Evolutionary conservation across 2,888 invertebrate species (phyloP), one percentile per base, ranked within the genome.

Genomic region (Noctua fimbriata): DNA sequence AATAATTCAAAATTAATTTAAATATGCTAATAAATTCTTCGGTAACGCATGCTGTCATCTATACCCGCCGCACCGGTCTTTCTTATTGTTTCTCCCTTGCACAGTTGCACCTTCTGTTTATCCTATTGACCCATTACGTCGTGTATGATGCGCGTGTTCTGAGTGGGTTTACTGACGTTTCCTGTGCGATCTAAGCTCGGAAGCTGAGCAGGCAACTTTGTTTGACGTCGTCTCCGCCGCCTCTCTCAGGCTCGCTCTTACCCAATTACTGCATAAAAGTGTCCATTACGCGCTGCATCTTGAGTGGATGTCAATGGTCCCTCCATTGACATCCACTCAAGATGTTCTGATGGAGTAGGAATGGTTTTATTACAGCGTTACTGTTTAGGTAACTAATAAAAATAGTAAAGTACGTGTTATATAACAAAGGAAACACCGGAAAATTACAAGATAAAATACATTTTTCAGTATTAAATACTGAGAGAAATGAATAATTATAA

Each of bases 241-340:
- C 41, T 32, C 44, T 47, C 32, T 18, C 78, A 76, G 63, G 74
- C 58, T 66, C 58, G 55, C 87, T 73, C 85, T 83, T 75, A 81
- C 75, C 69, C 85, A 81, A 85, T 87, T 87, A 87, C 70, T 80
- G 73, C 69, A 76, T 49, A 75, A 75, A 87, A 80, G 80, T 78
- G 74, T 65, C 78, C 55, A 63, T 70, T 63, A 67, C 18, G 60
- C 24, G 69, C 80, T 74, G 70, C 60, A 28, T n/a, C n/a, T n/a
- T n/a, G n/a, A n/a, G n/a, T n/a, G n/a, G n/a, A n/a, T n/a, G n/a
- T n/a, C n/a, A n/a, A n/a, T n/a, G n/a, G n/a, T n/a, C n/a, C n/a
- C n/a, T n/a, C 71, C 65, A 73, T 79, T 74, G 72, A 80, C 47
- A 75, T 76, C 80, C 67, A 78, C 69, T 73, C 55, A 78, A 69